These are phyloP conservation scores for Cryptocephalus primarius DNA, from an alignment of 2,888 invertebrate species.

Conservation along the genomic window DNA sequence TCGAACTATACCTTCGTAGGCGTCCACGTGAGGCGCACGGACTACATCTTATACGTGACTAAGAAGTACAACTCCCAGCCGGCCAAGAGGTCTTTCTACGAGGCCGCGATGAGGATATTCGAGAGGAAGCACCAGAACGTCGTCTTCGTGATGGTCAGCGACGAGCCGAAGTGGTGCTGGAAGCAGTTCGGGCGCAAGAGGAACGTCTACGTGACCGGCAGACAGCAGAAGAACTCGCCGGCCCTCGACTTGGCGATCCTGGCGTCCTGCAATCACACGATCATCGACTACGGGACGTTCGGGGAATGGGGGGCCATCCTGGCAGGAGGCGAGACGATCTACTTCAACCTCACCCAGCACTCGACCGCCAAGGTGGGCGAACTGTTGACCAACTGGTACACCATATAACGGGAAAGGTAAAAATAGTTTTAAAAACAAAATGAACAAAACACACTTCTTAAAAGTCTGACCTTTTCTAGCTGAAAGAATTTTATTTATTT, in stretches of 20 bases:
- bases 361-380: slow-evolving; percentile 34
- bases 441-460: background rate
- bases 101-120: slow-evolving; percentile 37
- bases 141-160: slow-evolving; percentile 39
- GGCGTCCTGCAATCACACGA: slow-evolving; percentile 42
- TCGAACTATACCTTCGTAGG: slow-evolving; percentile 37
- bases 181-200: slow-evolving; percentile 27
- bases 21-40: slow-evolving; percentile 46
- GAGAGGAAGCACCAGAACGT: slow-evolving; percentile 33
- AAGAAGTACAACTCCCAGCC: slow-evolving; percentile 38
- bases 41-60: slow-evolving; percentile 44
- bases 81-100: slow-evolving; percentile 35
- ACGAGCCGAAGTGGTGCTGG: slow-evolving; percentile 40
- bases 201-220: slow-evolving; percentile 36
- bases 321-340: slow-evolving; percentile 40
- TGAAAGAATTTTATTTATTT: slow-evolving; percentile 11
- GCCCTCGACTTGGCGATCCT: slow-evolving; percentile 40
- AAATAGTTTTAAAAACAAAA: no score
- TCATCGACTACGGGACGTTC: slow-evolving; percentile 43
- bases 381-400: slow-evolving; percentile 38
- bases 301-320: slow-evolving; percentile 43
- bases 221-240: slow-evolving; percentile 29
- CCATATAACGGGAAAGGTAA: slow-evolving; percentile 14
- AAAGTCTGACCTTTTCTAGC: slow-evolving; percentile 13
- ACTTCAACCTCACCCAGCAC: slow-evolving; percentile 36